These are phyloP conservation scores for Apis dorsata DNA, from an alignment of 1,140 invertebrate species.

Conservation along the genomic window DNA sequence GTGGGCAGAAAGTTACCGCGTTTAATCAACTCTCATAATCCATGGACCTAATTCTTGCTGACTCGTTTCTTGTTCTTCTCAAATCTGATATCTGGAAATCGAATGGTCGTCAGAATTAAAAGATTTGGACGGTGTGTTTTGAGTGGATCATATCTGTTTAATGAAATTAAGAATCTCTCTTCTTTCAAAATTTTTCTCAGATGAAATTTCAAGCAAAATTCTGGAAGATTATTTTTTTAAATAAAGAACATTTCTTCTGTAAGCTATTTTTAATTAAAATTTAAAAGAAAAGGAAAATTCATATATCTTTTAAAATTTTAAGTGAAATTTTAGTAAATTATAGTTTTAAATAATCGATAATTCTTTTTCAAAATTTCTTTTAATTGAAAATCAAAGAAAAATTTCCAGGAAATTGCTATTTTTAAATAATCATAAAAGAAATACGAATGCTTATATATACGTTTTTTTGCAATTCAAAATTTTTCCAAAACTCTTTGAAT, in stretches of 20 bases:
- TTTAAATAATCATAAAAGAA: no score
- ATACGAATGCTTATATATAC: no score
- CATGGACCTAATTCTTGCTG: neutral
- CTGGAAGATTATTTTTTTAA: neutral
- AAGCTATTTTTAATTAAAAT: neutral
- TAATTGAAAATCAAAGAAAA: no score
- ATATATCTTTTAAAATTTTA: no score
- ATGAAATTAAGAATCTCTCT: neutral
- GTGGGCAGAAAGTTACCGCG: neutral
- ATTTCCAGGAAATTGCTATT: no score
- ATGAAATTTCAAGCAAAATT: neutral
- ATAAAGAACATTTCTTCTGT: neutral
- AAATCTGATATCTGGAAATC: neutral
- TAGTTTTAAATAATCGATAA: no score
- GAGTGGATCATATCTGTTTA: neutral
- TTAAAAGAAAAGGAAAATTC: no score
- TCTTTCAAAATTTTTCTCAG: neutral
- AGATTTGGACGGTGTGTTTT: neutral
- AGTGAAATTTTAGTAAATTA: no score
- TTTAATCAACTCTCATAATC: neutral
- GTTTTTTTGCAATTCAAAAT: no score
- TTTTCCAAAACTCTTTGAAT: no score
- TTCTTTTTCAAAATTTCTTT: no score
- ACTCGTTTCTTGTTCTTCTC: neutral
- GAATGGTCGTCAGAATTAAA: neutral